These are phyloP conservation scores for Sarcophaga variegata DNA, from an alignment of 2,888 invertebrate genomes.

Conservation along the genomic window DNA sequence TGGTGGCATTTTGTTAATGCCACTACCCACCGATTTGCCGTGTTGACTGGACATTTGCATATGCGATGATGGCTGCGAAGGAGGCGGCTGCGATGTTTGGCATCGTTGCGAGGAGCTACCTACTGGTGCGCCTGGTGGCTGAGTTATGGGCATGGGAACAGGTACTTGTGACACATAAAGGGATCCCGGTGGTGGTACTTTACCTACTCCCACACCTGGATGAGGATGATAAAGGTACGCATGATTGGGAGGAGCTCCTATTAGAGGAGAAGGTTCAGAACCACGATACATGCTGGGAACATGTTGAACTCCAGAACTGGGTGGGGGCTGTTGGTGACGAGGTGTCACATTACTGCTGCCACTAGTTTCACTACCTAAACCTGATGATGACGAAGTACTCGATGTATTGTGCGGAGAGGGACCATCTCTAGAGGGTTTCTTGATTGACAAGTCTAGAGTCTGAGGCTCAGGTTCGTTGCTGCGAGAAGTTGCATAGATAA, in stretches of 20 bases:
- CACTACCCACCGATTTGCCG: conserved; percentile 45
- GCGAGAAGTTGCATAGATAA: conserved; percentile 76
- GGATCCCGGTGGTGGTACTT: conserved; percentile 75
- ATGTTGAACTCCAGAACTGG: conserved; percentile 74
- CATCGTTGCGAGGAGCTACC: conserved; percentile 73
- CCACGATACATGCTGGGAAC: conserved; percentile 77
- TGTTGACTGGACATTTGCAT: conserved; percentile 70
- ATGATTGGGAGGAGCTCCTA: conserved; percentile 76
- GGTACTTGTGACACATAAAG: conserved; percentile 82
- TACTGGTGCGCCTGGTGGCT: conserved; percentile 71
- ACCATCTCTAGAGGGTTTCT: conserved; percentile 84
- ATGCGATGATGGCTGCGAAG: conserved; percentile 72
- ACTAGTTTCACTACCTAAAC: conserved; percentile 71
- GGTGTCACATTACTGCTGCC: conserved; percentile 47
- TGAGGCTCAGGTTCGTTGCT: conserved; percentile 85
- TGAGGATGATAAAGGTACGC: conserved; percentile 81
- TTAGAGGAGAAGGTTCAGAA: conserved; percentile 72
- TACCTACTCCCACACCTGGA: conserved; percentile 74
- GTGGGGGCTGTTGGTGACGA: conserved; percentile 70
- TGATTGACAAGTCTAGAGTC: conserved; percentile 89
- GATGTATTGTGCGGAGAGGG: conserved; percentile 77
- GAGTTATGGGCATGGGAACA: conserved; percentile 80
- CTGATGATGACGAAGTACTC: conserved; percentile 74
- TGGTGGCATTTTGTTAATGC: conserved; percentile 82
- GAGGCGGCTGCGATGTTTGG: conserved; percentile 69